Conservation (phyloP, 2,888 invertebrate species). For the Agonopterix heracliana region DNA sequence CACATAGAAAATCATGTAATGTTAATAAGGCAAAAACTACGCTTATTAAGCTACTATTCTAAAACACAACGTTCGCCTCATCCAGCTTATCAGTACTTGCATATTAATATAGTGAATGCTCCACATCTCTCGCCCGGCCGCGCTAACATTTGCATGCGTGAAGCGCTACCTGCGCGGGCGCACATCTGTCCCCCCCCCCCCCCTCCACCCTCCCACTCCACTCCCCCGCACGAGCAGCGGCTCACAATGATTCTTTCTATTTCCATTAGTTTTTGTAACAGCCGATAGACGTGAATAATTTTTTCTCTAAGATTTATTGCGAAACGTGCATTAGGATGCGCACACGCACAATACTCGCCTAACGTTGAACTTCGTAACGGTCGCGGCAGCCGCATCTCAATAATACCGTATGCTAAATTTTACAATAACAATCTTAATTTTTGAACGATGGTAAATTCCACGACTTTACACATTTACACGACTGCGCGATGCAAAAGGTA, state of each 20-base stretch:
- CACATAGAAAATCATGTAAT: no score
- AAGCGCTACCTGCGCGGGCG: constrained; percentile 44
- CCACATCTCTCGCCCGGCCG: no score
- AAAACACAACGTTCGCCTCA: no score
- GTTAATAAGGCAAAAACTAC: no score
- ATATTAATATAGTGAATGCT: no score
- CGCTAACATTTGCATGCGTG: constrained; percentile 37
- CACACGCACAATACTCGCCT: not conserved
- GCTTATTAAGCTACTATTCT: no score
- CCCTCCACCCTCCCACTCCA: constrained; percentile 11
- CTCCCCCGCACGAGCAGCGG: constrained; percentile 21
- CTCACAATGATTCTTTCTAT: constrained; percentile 43
- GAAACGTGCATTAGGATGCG: constrained; percentile 12
- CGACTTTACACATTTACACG: no score
- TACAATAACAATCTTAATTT: no score
- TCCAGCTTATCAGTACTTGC: no score
- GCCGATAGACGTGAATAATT: constrained; percentile 33
- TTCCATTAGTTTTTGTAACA: constrained; percentile 40
- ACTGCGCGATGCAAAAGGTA: no score
- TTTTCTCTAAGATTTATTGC: constrained; percentile 42
- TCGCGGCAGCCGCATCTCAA: not conserved
- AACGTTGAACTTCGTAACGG: not conserved
- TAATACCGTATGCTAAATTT: no score
- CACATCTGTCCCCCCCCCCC: constrained; percentile 37
- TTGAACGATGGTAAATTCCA: no score